Evolutionary conservation across 1,140 invertebrate genomes (phyloP).

Genomic region (Drosophila tsacasi): DNA sequence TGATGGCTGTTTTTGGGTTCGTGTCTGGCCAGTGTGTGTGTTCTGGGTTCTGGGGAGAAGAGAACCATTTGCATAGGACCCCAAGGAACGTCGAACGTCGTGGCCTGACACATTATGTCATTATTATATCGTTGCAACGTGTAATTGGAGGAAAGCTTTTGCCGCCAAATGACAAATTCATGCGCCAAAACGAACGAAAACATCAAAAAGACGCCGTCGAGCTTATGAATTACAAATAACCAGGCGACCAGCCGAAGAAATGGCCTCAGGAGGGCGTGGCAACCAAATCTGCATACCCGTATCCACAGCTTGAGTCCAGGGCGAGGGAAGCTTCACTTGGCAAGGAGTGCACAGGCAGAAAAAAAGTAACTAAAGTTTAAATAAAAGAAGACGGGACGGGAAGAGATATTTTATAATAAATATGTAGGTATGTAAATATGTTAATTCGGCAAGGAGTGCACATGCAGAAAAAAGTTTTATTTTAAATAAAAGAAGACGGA

Average conservation of each 20-base stretch:
- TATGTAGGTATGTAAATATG: too few species aligned
- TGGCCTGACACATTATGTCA: conserved; percentile 73
- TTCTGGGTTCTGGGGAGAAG: background rate
- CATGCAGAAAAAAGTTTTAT: background rate
- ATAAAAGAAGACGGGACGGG: too few species aligned
- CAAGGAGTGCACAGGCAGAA: conserved; percentile 21
- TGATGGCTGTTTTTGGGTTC: conserved; percentile 16
- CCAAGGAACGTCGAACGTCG: conserved; percentile 11
- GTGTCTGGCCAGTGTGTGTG: conserved; percentile 7
- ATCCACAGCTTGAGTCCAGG: conserved; percentile 1
- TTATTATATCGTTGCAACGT: conserved; percentile 81
- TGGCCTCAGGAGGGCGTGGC: conserved; percentile 57
- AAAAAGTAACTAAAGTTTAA: background rate
- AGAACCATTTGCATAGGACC: conserved; percentile 45
- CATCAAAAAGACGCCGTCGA: conserved; percentile 70
- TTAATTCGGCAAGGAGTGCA: conserved; percentile 19
- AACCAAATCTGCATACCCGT: conserved; percentile 68
- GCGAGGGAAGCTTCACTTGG: conserved; percentile 23
- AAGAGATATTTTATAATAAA: too few species aligned
- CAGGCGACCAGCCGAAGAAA: conserved; percentile 51
- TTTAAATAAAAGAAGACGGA: background rate
- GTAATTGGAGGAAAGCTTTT: conserved; percentile 80
- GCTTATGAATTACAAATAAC: conserved; percentile 81
- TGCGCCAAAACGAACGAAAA: conserved; percentile 57
- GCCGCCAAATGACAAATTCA: conserved; percentile 79